Evolutionary conservation across 2,797 vertebrate species (phyloP).

Genomic region (Pygocentrus nattereri): DNA sequence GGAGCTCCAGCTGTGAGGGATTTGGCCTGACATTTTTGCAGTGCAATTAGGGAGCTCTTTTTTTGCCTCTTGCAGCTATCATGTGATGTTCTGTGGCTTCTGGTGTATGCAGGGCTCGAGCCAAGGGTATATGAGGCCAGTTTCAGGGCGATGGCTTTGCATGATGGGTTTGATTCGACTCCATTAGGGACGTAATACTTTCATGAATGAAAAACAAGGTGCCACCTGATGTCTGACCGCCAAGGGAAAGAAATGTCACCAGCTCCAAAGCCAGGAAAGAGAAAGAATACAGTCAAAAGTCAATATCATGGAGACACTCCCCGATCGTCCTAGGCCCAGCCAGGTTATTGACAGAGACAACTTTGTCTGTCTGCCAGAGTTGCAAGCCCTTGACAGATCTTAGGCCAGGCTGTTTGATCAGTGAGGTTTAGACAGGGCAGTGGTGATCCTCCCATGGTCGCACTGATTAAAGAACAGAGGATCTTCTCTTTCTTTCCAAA

Average conservation of each 20-base stretch:
- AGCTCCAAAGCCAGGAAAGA: slow-evolving; percentile 18
- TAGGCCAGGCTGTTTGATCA: slow-evolving; percentile 40
- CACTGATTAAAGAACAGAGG: slow-evolving; percentile 39
- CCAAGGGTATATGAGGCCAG: slow-evolving; percentile 38
- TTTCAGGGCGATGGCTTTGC: slow-evolving; percentile 20
- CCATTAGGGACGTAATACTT: slow-evolving; percentile 53
- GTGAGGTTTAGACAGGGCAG: slow-evolving; percentile 22
- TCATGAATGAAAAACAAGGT: slow-evolving; percentile 57
- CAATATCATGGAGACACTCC: neutral
- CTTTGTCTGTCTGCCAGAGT: slow-evolving; percentile 30
- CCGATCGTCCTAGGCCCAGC: neutral
- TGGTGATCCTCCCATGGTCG: slow-evolving; percentile 18
- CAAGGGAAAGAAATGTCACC: slow-evolving; percentile 15
- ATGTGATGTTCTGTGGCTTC: slow-evolving; percentile 34
- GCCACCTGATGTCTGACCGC: slow-evolving; percentile 56
- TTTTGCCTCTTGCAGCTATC: slow-evolving; percentile 23
- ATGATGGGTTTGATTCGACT: slow-evolving; percentile 55
- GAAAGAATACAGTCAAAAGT: slow-evolving; percentile 10
- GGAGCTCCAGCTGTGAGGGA: slow-evolving; percentile 45
- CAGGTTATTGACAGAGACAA: slow-evolving; percentile 21
- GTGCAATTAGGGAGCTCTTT: slow-evolving; percentile 50
- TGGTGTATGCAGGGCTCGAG: slow-evolving; percentile 32
- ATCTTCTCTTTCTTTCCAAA: slow-evolving; percentile 12
- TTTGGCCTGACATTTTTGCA: slow-evolving; percentile 59
- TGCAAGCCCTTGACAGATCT: slow-evolving; percentile 36